phyloP scores from a whole-genome alignment of 1,140 invertebrate species.

The Tetramorium alpestre region DNA sequence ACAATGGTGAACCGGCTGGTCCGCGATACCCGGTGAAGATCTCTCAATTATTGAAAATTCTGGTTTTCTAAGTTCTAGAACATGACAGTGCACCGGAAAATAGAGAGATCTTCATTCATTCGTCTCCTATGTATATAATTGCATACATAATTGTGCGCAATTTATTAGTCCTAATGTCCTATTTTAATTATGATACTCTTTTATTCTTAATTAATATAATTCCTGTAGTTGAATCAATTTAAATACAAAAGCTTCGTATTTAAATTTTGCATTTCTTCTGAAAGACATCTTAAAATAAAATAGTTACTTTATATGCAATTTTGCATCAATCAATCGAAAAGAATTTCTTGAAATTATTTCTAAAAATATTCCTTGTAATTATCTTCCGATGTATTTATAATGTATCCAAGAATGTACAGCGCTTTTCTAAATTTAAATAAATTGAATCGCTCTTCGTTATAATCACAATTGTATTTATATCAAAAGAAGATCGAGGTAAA shows the following conservation, averaged over 20 bases:
- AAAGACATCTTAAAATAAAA: background rate
- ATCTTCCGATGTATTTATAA: background rate
- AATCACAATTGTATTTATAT: background rate
- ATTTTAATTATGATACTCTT: background rate
- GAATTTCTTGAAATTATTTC: too few relatives aligned
- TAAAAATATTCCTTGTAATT: background rate
- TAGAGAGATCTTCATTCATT: background rate
- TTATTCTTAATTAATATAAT: slow-evolving; percentile 4
- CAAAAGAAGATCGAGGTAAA: background rate
- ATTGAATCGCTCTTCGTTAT: background rate
- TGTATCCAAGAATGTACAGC: background rate
- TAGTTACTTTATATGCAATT: too few relatives aligned
- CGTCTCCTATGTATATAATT: background rate
- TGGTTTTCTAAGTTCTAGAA: background rate
- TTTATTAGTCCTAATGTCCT: background rate
- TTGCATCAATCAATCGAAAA: too few relatives aligned
- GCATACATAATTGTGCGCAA: background rate
- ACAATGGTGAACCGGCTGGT: slow-evolving; percentile 1
- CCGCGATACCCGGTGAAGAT: background rate
- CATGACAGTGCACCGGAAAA: background rate
- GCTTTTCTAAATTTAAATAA: background rate
- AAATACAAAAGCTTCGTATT: background rate
- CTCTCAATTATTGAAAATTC: background rate
- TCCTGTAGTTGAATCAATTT: background rate
- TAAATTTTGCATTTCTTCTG: background rate